phyloP scores from a whole-genome alignment of 1,140 invertebrate species.

The Gerris buenoi region DNA sequence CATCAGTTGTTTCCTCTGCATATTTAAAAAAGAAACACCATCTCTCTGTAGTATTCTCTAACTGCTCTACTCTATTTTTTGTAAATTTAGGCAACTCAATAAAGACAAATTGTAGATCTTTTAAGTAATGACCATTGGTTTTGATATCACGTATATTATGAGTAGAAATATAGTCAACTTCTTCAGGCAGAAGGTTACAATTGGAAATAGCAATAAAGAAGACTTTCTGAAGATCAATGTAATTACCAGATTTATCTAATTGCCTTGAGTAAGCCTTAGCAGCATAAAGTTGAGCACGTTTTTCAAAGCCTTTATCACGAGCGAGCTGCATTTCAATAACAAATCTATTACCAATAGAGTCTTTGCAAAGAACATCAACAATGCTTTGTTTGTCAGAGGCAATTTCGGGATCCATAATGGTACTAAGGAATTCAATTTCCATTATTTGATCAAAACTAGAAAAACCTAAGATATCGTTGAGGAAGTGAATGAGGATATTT shows the following conservation, averaged over 20 bases:
- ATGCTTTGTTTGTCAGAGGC: slow-evolving; percentile 1
- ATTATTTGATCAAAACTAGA: not conserved
- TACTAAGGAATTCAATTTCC: not conserved
- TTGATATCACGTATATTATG: not conserved
- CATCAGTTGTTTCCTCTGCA: not conserved
- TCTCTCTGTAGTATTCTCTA: not conserved
- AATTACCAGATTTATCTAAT: not conserved
- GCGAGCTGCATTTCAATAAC: not conserved
- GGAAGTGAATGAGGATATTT: slow-evolving; percentile 3
- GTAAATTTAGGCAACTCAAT: not conserved
- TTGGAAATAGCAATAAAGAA: not conserved
- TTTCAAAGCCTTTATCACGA: not conserved
- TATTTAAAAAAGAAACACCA: slow-evolving; percentile 5
- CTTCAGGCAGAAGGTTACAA: not conserved
- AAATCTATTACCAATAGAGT: not conserved
- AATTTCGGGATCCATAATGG: not conserved
- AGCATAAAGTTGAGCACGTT: not conserved
- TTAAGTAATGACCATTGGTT: slow-evolving; percentile 1
- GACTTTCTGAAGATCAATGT: not conserved
- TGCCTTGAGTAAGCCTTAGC: not conserved
- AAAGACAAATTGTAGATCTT: not conserved
- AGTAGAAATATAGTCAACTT: not conserved
- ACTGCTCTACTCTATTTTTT: not conserved
- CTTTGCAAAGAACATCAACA: not conserved
- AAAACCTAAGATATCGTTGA: not conserved